Evolutionary conservation across 2,113 vertebrate genomes (phyloP).

Genomic region (Gymnorhina tibicen): DNA sequence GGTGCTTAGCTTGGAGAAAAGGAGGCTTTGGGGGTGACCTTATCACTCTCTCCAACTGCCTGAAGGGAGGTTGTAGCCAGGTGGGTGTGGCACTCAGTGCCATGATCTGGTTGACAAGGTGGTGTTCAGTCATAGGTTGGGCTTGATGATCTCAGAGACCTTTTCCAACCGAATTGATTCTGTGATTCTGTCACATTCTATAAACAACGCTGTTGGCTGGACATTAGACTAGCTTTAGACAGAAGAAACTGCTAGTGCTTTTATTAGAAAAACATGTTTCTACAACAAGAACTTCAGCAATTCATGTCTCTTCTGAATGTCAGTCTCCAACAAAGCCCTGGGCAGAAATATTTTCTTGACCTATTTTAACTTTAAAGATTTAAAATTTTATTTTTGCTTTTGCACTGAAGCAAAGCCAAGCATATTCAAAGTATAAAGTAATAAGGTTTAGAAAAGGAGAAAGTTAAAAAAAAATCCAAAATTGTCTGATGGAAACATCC

Average conservation of each 20-base stretch:
- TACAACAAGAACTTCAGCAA: background rate
- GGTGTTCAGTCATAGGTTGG: background rate
- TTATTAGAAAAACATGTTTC: background rate
- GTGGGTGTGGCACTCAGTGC: background rate
- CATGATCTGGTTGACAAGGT: background rate
- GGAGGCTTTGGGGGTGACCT: background rate
- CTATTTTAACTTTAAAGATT: background rate
- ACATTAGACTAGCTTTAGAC: background rate
- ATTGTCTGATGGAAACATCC: background rate
- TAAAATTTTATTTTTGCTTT: background rate
- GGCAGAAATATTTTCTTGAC: background rate
- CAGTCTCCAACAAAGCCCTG: background rate
- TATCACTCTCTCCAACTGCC: too few relatives aligned
- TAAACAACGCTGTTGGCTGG: background rate
- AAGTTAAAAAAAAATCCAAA: background rate
- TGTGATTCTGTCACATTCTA: background rate
- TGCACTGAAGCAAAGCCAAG: background rate
- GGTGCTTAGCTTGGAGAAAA: background rate
- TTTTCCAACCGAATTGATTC: background rate
- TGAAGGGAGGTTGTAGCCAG: too few relatives aligned
- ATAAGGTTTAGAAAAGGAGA: background rate
- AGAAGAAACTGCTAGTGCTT: background rate
- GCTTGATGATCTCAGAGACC: background rate
- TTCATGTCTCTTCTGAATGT: background rate
- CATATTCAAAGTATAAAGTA: background rate